These are phyloP conservation scores for Xestia ashworthii DNA, from an alignment of 2,888 invertebrate genomes.

Conservation along the genomic window DNA sequence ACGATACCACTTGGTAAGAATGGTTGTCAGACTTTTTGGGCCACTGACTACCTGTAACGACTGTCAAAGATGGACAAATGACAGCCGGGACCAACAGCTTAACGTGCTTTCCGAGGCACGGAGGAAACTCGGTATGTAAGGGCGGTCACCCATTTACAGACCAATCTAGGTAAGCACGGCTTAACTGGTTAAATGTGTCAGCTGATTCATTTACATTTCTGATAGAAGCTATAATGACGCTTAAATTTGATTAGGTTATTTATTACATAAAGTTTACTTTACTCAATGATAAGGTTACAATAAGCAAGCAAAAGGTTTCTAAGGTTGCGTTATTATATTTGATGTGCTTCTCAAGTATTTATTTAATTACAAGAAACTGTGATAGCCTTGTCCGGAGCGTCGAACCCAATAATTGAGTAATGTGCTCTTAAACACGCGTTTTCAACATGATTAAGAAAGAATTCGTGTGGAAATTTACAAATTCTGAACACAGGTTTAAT, in stretches of 20 bases:
- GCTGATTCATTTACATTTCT: too few relatives aligned
- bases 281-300: slow-evolving; percentile 17
- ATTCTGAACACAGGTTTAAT: neutral
- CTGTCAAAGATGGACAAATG: too few relatives aligned
- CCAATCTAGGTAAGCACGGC: too few relatives aligned
- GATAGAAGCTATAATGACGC: neutral
- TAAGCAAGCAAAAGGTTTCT: slow-evolving; percentile 8
- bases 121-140: too few relatives aligned
- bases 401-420: slow-evolving; percentile 25
- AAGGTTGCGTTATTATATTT: slow-evolving; percentile 13
- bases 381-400: slow-evolving; percentile 30
- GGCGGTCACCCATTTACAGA: too few relatives aligned
- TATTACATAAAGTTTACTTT: neutral
- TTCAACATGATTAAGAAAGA: slow-evolving; percentile 24
- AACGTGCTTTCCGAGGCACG: too few relatives aligned
- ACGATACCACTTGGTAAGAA: too few relatives aligned
- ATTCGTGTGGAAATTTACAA: slow-evolving; percentile 9
- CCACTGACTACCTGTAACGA: too few relatives aligned
- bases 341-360: slow-evolving; percentile 18
- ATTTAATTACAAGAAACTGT: slow-evolving; percentile 21
- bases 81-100: too few relatives aligned
- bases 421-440: slow-evolving; percentile 7
- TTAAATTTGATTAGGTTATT: neutral
- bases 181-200: too few relatives aligned
- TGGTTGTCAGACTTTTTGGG: too few relatives aligned